Conservation (phyloP, 2,888 invertebrate genomes). For the Cheilosia grossa region DNA sequence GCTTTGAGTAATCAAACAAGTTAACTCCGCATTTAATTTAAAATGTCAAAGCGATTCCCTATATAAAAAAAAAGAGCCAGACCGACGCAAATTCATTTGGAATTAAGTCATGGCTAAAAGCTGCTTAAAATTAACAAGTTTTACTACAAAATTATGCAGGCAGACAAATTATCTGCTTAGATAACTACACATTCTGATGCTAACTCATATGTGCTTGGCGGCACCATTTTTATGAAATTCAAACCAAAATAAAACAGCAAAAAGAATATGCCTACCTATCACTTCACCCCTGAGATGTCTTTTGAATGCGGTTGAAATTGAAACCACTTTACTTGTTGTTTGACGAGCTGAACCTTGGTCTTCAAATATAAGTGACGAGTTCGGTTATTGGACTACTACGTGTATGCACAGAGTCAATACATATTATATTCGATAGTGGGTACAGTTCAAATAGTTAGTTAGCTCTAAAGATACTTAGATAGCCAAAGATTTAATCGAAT, state of each 20-base stretch:
- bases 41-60: not conserved
- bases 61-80: not conserved
- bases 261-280: not conserved
- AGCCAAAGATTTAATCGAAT: too few species aligned
- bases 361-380: not conserved
- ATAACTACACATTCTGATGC: not conserved
- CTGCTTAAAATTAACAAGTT: not conserved
- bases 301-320: not conserved
- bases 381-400: not conserved
- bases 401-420: too few species aligned
- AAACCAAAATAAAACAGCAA: not conserved
- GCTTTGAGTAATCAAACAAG: too few species aligned
- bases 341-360: not conserved
- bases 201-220: not conserved
- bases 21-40: not conserved
- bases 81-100: not conserved
- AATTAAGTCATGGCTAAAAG: conserved; percentile 1
- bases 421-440: too few species aligned
- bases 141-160: conserved; percentile 1
- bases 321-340: conserved; percentile 1
- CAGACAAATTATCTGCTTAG: not conserved
- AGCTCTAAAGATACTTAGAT: too few species aligned
- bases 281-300: not conserved
- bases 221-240: not conserved
- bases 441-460: too few species aligned